Base-by-base conservation (phyloP, 2,888 invertebrate genomes). In the Yponomeuta plumbellus region DNA sequence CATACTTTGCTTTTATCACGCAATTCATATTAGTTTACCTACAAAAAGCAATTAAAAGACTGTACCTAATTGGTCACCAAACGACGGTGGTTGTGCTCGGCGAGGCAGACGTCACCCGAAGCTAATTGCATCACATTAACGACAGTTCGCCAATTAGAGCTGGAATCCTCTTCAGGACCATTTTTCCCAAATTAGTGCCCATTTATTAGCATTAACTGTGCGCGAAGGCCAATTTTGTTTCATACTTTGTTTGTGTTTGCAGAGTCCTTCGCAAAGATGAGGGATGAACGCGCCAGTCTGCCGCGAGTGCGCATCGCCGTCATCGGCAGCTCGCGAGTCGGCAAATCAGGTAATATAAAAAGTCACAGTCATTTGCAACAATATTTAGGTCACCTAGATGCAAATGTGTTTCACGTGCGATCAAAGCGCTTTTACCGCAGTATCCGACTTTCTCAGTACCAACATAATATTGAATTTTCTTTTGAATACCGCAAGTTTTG, bases 251-350 rank as follows among this genome's bases (percentile, higher is more conserved):
- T 52, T 52, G 2, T 52, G 44, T 52, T 52, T 52, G 17, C 44
- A 52, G 44, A 17, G 17, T 52, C 44, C 44, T 52, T 17, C 71
- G 72, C 69, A 70, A 80, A 68, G 69, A 91, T 91, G 91, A 87
- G 87, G 79, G 94, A 94, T 79, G 94, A 94, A 79, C 93, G 92
- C 78, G 86, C 89, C 72, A 92, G 88, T 72, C 89, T 92, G 72
- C 93, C 94, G 69, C 93, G 94, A 76, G 94, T 95, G 68, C 93
- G 95, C 73, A 93, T 95, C 74, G 95, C 95, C 66, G 95, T 96
- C 72, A 93, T 95, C 74, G 96, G 95, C 75, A 95, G 94, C 86
- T 93, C 94, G 68, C 93, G 95, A 86, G 96, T 95, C 74, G 95
- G 96, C 78, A 96, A 96, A 93, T 95, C 95, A 84, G 95, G 95